These are phyloP conservation scores for Ramphastos sulfuratus DNA, from an alignment of 2,113 vertebrate species.

Conservation along the genomic window DNA sequence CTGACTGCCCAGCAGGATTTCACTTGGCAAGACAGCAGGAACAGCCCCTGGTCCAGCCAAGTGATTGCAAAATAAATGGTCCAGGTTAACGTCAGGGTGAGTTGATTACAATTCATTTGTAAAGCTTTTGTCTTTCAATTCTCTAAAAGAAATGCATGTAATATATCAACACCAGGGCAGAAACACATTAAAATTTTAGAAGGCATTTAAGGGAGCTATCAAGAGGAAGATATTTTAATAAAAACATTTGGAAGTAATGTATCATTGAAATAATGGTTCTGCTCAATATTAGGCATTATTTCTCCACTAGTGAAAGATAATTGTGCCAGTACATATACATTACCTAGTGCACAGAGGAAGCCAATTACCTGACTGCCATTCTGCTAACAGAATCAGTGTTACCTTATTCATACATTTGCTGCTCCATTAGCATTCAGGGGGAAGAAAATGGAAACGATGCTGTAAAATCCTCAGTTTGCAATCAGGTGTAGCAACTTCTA, in stretches of 20 bases:
- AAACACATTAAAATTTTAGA: background rate
- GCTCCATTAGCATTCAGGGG: background rate
- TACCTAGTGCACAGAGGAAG: background rate
- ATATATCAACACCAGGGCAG: background rate
- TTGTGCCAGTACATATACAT: background rate
- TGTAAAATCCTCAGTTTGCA: background rate
- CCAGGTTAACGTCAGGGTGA: background rate
- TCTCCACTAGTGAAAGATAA: background rate
- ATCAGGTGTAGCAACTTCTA: background rate
- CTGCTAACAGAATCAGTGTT: background rate
- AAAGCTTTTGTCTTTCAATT: background rate
- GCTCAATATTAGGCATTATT: background rate
- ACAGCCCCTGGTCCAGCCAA: background rate
- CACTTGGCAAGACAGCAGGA: background rate
- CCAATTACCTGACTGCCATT: background rate
- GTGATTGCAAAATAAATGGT: background rate
- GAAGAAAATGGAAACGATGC: background rate
- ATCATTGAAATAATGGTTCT: background rate
- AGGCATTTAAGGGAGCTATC: background rate
- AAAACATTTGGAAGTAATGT: background rate
- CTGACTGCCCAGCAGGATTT: background rate
- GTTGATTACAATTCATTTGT: background rate
- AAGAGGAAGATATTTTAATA: background rate
- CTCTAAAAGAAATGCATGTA: background rate
- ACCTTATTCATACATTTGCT: slow-evolving; percentile 10